These are phyloP conservation scores for Atta cephalotes DNA, from an alignment of 1,140 invertebrate species.

Conservation along the genomic window DNA sequence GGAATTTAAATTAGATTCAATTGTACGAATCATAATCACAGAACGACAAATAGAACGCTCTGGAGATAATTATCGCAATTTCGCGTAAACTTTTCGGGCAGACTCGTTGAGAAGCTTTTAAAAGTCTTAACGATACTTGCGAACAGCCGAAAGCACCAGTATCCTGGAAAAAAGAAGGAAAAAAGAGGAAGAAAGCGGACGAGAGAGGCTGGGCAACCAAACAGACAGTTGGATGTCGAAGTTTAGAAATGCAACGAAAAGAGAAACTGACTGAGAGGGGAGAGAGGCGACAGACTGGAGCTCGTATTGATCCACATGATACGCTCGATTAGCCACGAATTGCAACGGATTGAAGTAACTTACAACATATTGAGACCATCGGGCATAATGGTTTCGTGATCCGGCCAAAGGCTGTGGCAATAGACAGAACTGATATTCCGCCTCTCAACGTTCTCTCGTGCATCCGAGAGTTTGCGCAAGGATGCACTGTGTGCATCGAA, in stretches of 20 bases:
- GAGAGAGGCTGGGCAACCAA: slow-evolving; percentile 21
- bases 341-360: slow-evolving; percentile 77
- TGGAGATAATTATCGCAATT: slow-evolving; percentile 66
- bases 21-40: slow-evolving; percentile 22
- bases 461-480: slow-evolving; percentile 45
- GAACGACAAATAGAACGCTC: slow-evolving; percentile 37
- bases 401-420: slow-evolving; percentile 54
- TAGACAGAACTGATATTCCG: slow-evolving; percentile 58
- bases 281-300: slow-evolving; percentile 61
- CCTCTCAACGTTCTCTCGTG: slow-evolving; percentile 31
- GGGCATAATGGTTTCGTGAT: slow-evolving; percentile 63
- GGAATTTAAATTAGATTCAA: slow-evolving; percentile 11
- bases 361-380: slow-evolving; percentile 72
- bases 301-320: slow-evolving; percentile 79
- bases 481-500: slow-evolving; percentile 31
- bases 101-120: slow-evolving; percentile 67
- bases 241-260: slow-evolving; percentile 71
- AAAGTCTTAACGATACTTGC: slow-evolving; percentile 72
- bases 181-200: not conserved
- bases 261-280: slow-evolving; percentile 60
- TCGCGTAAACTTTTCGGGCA: slow-evolving; percentile 60
- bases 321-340: slow-evolving; percentile 80
- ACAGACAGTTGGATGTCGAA: slow-evolving; percentile 55
- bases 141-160: slow-evolving; percentile 42
- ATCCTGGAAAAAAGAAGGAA: slow-evolving; percentile 36